These are phyloP conservation scores for Lordiphosa collinella DNA, from an alignment of 1,140 invertebrate genomes.

Conservation along the genomic window DNA sequence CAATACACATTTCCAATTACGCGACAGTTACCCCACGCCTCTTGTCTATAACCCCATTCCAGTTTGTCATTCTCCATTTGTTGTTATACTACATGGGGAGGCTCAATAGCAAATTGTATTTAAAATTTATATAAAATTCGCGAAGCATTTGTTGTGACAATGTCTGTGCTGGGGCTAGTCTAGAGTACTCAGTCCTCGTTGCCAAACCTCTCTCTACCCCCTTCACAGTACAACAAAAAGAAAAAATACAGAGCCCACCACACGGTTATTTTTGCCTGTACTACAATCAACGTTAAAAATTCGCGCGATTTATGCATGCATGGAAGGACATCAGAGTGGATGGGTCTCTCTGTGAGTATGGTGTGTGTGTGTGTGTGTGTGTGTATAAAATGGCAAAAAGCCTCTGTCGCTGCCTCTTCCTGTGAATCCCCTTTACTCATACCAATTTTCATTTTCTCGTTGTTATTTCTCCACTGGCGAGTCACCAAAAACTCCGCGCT, in stretches of 20 bases:
- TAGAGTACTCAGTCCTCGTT: not conserved
- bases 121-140: slow-evolving; percentile 76
- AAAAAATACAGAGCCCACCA: slow-evolving; percentile 33
- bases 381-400: slow-evolving; percentile 41
- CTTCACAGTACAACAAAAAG: not conserved
- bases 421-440: slow-evolving; percentile 10
- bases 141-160: slow-evolving; percentile 66
- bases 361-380: slow-evolving; percentile 12
- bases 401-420: slow-evolving; percentile 39
- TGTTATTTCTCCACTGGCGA: slow-evolving; percentile 48
- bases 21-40: slow-evolving; percentile 50
- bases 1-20: slow-evolving; percentile 73
- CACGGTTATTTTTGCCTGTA: slow-evolving; percentile 59
- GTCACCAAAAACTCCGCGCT: slow-evolving; percentile 68
- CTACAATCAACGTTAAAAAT: slow-evolving; percentile 73
- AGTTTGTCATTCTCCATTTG: slow-evolving; percentile 16
- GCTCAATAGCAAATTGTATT: slow-evolving; percentile 75
- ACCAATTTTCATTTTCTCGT: not conserved
- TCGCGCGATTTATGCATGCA: slow-evolving; percentile 74
- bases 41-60: slow-evolving; percentile 7
- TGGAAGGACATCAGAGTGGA: slow-evolving; percentile 25
- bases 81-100: slow-evolving; percentile 30
- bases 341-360: slow-evolving; percentile 12
- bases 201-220: not conserved
- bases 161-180: slow-evolving; percentile 43